Evolutionary conservation across 2,797 vertebrate genomes (phyloP), one percentile per base, ranked within the genome.

Genomic region (Gymnodraco acuticeps): DNA sequence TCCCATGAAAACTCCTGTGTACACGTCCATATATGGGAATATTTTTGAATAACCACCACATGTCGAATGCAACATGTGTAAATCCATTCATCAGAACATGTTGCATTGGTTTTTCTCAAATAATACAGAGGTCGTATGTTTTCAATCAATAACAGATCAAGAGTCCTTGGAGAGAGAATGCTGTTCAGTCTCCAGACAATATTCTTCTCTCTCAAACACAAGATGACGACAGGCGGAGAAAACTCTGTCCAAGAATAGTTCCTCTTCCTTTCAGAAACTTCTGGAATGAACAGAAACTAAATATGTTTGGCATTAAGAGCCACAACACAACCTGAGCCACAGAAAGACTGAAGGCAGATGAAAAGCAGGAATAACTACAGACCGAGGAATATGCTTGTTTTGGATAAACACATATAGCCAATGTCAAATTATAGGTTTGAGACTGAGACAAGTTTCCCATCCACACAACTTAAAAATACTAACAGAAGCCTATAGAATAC

Each of bases 231-330:
- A 50, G 62, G 20, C 33, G 27, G 23, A 54, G 80, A 46, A 61
- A 58, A 59, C 52, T 17, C 61, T 20, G 47, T 52, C 59, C 55
- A 20, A 16, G 59, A 74, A 77, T 42, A 82, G 66, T 48, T 33
- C 53, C 46, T 38, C 1, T 11, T n/a, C 59, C 10, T 2, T 43
- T 46, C 23, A 54, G 6, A 68, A 76, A 70, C 58, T 12, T 64
- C 19, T 20, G 23, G 73, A 77, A 66, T 17, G 58, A 64, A 23
- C 33, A 66, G 61, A 75, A 61, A 83, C 48, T 51, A n/a, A 58
- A 80, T 80, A 54, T 56, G 73, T 52, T 70, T 64, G 46, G 15
- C 69, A 70, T 82, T 78, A 69, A 1, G 27, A 70, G 58, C 50
- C 61, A 33, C 68, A 60, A n/a, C 52, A 31, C 27, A 58, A 31